phyloP scores from a whole-genome alignment of 2,797 vertebrate species.

The Periparus ater region DNA sequence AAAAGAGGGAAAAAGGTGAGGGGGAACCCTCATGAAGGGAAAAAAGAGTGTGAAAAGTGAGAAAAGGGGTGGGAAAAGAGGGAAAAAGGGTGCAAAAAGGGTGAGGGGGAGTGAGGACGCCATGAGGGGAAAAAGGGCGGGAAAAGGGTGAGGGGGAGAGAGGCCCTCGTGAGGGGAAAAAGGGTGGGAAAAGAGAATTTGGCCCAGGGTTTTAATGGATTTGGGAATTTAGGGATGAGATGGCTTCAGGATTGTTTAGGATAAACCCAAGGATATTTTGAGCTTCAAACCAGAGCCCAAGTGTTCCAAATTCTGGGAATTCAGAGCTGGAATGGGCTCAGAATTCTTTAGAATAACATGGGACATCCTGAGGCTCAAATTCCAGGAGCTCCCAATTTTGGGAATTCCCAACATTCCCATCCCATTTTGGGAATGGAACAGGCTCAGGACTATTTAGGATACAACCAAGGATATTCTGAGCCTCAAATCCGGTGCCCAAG shows the following conservation, averaged over 20 bases:
- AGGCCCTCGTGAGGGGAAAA: no score
- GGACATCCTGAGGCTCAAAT: fast-evolving
- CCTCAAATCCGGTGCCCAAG: fast-evolving
- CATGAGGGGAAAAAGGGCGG: no score
- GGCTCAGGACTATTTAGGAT: background rate
- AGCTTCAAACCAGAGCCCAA: background rate
- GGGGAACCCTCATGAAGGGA: no score
- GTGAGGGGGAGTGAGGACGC: no score
- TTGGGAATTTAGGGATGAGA: background rate
- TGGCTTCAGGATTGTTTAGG: no score
- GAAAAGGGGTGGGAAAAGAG: background rate
- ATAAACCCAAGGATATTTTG: background rate
- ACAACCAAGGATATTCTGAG: fast-evolving
- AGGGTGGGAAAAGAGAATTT: background rate
- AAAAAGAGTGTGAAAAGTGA: no score
- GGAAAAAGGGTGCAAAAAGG: background rate
- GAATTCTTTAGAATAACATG: background rate
- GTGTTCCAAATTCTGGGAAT: background rate
- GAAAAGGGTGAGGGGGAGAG: no score
- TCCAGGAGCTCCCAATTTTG: background rate
- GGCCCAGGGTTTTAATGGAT: background rate
- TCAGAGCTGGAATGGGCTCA: no score
- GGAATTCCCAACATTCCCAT: background rate
- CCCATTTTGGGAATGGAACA: background rate
- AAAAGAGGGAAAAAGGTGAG: no score